phyloP scores from a whole-genome alignment of 2,888 invertebrate species.

The Nasonia oneida region DNA sequence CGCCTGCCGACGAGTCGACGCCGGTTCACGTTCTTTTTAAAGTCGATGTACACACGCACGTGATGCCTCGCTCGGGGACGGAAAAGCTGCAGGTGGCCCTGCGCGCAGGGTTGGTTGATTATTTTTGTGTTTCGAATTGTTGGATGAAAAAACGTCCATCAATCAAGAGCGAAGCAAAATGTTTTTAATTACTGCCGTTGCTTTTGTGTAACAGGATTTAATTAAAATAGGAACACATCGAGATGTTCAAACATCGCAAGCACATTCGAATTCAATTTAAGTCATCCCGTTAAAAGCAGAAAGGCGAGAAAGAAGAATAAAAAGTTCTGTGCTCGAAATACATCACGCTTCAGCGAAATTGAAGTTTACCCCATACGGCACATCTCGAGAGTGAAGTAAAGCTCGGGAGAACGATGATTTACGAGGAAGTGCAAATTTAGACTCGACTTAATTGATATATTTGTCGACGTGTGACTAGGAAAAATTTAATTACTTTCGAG shows the following conservation, averaged over 20 bases:
- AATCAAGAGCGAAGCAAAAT: not conserved
- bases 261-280: not conserved
- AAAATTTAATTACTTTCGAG: conserved; percentile 24
- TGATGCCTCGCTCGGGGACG: not conserved
- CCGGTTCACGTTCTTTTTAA: not conserved
- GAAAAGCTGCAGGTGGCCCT: not conserved
- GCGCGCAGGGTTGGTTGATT: not conserved
- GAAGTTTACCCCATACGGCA: not conserved
- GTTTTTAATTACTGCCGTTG: not conserved
- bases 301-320: not conserved
- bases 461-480: not conserved
- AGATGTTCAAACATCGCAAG: not conserved
- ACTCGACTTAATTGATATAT: not conserved
- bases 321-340: not conserved
- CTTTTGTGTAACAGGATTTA: not conserved
- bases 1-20: not conserved
- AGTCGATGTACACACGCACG: conserved; percentile 3
- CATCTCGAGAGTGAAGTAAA: not conserved
- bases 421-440: not conserved
- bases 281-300: not conserved
- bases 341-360: not conserved
- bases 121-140: not conserved
- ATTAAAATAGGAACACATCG: not conserved
- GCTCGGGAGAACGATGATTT: not conserved
- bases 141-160: not conserved